A percentile compares a stretch with the other conserved stretches of the same genome.
Evolutionary conservation across 2,797 vertebrate species (phyloP).

Genomic region (Steatocranus sp.): DNA sequence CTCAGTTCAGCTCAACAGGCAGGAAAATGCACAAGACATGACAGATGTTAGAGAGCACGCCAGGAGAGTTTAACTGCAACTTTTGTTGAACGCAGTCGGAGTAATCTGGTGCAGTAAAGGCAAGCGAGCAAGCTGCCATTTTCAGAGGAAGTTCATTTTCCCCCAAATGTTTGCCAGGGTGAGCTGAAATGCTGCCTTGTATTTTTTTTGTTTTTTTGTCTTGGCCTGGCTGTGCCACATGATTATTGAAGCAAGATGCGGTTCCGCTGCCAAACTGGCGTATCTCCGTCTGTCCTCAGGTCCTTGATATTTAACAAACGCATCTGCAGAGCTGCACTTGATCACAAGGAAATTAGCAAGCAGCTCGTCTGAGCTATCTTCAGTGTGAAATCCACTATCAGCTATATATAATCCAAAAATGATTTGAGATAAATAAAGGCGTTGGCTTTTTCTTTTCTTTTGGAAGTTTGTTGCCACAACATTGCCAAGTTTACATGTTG

Average conservation of each 20-base stretch:
- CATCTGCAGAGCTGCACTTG: not conserved
- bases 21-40: not conserved
- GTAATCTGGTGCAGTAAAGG: not conserved
- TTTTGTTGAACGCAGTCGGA: not conserved
- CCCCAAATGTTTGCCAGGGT: not conserved
- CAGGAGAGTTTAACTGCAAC: not conserved
- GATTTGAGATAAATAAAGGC: slow-evolving; percentile 6
- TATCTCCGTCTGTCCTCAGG: slow-evolving; percentile 19
- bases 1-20: not conserved
- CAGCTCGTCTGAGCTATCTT: slow-evolving; percentile 5
- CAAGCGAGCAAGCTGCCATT: not conserved
- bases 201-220: not conserved
- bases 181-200: not conserved
- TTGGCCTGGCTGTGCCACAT: slow-evolving; percentile 15
- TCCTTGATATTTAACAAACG: slow-evolving; percentile 35
- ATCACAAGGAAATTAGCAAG: slow-evolving; percentile 24
- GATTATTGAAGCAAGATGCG: slow-evolving; percentile 52
- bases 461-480: not conserved
- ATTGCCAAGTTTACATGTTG: not conserved
- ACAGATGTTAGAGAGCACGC: not conserved
- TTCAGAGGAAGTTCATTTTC: not conserved
- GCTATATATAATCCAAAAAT: slow-evolving; percentile 16
- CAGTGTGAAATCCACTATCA: slow-evolving; percentile 27
- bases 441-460: not conserved
- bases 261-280: slow-evolving; percentile 36